Percentiles rank a stretch among this genome's conserved stretches.
Evolutionary conservation across 2,888 invertebrate species (phyloP).

Genomic region (Trachelus troglodyta): DNA sequence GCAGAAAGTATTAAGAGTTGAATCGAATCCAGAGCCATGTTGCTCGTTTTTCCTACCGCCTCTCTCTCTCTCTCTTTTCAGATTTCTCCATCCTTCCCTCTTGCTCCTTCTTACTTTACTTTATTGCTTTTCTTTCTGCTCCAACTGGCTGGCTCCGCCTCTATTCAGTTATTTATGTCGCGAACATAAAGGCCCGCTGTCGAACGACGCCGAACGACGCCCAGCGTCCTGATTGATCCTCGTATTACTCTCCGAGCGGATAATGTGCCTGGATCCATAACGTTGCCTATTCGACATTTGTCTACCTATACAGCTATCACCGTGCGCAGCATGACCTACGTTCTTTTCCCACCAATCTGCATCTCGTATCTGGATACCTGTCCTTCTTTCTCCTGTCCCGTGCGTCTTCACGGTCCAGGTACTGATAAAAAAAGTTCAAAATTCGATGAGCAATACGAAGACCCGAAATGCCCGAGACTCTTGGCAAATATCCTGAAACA

Average conservation of each 20-base stretch:
- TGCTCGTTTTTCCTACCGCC: slow-evolving; percentile 22
- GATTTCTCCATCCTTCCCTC: slow-evolving; percentile 19
- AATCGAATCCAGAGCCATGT: slow-evolving; percentile 43
- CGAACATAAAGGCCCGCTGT: slow-evolving; percentile 28
- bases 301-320: too few relatives aligned
- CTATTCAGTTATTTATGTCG: slow-evolving; percentile 58
- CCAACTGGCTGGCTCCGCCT: slow-evolving; percentile 38
- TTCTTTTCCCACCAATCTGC: too few relatives aligned
- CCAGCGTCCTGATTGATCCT: slow-evolving; percentile 40
- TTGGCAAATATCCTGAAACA: too few relatives aligned
- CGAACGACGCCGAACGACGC: slow-evolving; percentile 10
- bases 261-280: slow-evolving; percentile 37
- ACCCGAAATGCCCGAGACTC: too few relatives aligned
- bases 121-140: slow-evolving; percentile 8
- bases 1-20: slow-evolving; percentile 55
- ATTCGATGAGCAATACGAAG: too few relatives aligned
- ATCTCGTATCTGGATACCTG: too few relatives aligned
- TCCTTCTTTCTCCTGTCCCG: too few relatives aligned
- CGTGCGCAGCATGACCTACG: too few relatives aligned
- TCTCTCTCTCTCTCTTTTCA: slow-evolving; percentile 26
- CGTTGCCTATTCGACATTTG: slow-evolving; percentile 3
- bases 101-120: slow-evolving; percentile 21
- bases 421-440: too few relatives aligned
- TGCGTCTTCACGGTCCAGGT: too few relatives aligned
- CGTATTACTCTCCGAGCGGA: slow-evolving; percentile 30